Base-by-base conservation (phyloP, 2,888 invertebrate species). In the Sphaerophoria rueppellii region DNA sequence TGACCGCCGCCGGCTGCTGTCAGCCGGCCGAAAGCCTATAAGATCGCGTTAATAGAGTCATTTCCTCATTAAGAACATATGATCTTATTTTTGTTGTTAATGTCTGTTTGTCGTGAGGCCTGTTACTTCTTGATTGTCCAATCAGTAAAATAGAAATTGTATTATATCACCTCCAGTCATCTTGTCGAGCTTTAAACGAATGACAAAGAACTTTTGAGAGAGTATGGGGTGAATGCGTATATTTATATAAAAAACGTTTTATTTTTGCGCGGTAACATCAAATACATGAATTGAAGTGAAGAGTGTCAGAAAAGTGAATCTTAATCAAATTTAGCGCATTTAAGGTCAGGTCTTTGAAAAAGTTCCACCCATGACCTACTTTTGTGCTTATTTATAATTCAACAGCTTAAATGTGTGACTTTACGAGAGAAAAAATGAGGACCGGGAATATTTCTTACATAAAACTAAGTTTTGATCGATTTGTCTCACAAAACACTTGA, bases 51-150 rank as follows among this genome's bases (percentile, higher is more conserved):
- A 85, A 85, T 85, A 81, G 85, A 85, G 85, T 73, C 69, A 85
- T 85, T 85, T 85, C 85, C 85, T 85, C 73, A 85, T 85, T 85
- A 85, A 81, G 67, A 60, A 54, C 46, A 24, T 48, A 43, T 54
- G 67, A 67, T 67, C 54, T 43, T 60, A 12, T 40, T 16, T 24
- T 24, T 7, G 11, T 24, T 61, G 40, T 70, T 48, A 16, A 6
- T 65, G 6, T 57, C 35, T 6, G 60, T 6, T 40, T 9, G 50
- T 80, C 69, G 81, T 54, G 24, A 24, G 24, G 24, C 24, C 24
- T 37, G 55, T 85, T 69, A 85, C 75, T 85, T 80, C 67, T 75
- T 71, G 71, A 72, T 72, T 76, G 48, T 72, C 57, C 57, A 55
- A 70, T 70, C 46, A 70, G 57, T 57, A 11, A 16, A 57, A 46